Conservation (phyloP, 2,113 vertebrate species). For the Gobiocypris rarus region DNA sequence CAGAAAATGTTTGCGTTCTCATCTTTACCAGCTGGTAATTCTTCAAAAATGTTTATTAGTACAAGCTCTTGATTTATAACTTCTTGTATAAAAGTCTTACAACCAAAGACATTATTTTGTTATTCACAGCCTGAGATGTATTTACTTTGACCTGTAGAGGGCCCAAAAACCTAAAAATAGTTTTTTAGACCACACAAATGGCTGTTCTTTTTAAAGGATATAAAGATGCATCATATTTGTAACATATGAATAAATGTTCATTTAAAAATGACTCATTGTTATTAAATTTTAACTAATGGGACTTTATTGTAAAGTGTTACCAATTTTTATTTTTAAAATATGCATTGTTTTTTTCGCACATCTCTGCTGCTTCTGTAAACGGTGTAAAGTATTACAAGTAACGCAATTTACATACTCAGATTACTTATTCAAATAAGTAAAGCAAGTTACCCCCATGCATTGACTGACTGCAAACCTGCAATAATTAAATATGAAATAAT, state of each 20-base stretch:
- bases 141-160: constrained; percentile 3
- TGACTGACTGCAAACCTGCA: too few relatives aligned
- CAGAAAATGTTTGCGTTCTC: neutral
- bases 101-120: neutral
- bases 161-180: neutral
- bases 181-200: neutral
- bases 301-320: neutral
- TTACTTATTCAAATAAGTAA: too few relatives aligned
- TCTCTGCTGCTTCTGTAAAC: too few relatives aligned
- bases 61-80: neutral
- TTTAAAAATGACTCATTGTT: neutral
- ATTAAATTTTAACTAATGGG: too few relatives aligned
- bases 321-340: neutral
- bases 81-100: neutral
- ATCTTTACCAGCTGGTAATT: neutral
- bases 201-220: neutral
- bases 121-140: neutral
- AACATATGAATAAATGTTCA: neutral
- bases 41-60: neutral
- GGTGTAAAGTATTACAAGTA: too few relatives aligned
- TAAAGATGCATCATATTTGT: neutral
- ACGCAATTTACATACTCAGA: too few relatives aligned
- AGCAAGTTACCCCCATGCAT: too few relatives aligned
- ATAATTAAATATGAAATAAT: too few relatives aligned
- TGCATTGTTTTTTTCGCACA: too few relatives aligned